Percentiles rank a stretch among this genome's conserved stretches.
Conservation (phyloP, 2,797 vertebrate genomes). For the Sebastiscus albofasciatus region DNA sequence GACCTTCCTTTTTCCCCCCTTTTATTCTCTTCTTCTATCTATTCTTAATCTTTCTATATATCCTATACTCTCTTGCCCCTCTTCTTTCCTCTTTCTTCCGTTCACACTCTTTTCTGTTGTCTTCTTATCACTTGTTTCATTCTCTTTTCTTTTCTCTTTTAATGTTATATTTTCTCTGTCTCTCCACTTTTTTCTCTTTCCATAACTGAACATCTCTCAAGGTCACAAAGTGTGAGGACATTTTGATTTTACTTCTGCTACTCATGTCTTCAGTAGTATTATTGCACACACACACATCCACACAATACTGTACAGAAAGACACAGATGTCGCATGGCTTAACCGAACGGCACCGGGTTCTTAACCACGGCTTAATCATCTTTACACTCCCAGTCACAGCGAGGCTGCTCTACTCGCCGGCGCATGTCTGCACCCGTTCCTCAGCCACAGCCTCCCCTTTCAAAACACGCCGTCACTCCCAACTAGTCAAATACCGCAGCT, state of each 20-base stretch:
- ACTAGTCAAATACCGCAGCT: no score
- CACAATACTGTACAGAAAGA: constrained; percentile 3
- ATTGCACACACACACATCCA: neutral
- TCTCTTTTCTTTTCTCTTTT: neutral
- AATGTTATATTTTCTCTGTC: neutral
- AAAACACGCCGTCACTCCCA: no score
- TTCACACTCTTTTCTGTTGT: neutral
- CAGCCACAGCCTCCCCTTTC: no score
- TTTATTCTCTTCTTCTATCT: neutral
- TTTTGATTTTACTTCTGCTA: constrained; percentile 1
- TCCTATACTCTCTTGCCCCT: neutral
- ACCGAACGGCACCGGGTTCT: constrained; percentile 37
- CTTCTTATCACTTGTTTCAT: neutral
- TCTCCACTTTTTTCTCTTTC: no score
- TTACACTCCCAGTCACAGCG: constrained; percentile 6
- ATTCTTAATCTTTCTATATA: neutral
- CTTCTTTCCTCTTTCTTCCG: neutral
- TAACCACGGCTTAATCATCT: constrained; percentile 29
- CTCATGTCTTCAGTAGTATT: constrained; percentile 13
- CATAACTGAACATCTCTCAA: neutral
- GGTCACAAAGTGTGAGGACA: neutral
- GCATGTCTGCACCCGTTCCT: neutral
- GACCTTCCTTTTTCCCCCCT: neutral
- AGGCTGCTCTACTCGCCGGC: neutral
- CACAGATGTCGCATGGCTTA: constrained; percentile 41